Base-by-base conservation (phyloP, 2,113 vertebrate species). In the Nycticorax nycticorax region DNA sequence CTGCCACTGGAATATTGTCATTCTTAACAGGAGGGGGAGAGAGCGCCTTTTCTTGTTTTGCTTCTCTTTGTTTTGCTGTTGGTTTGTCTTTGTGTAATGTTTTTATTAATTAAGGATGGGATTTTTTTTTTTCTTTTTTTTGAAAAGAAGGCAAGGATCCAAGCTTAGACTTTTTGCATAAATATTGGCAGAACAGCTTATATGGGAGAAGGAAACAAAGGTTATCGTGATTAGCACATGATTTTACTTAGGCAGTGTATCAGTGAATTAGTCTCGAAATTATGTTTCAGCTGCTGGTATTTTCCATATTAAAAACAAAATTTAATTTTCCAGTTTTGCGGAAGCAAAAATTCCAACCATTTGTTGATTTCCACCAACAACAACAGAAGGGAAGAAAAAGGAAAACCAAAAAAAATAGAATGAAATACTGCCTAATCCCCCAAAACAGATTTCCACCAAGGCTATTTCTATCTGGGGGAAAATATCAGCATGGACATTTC, bases 271-370 rank as follows among this genome's bases (percentile, higher is more conserved):
- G 73, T 45, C 73, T 81, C 14, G 1, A 91, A 92, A 94, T 94
- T 43, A 45, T 0, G 0, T 73, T 91, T 95, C 93, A 85, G 79
- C 64, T 91, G 72, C 69, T 68, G 68, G 83, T 75, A 57, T 75
- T 94, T 94, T 90, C 57, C 77, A 32, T 89, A 86, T 91, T 95
- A 81, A 82, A 96, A 94, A 82, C 67, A 18, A 91, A 87, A 89
- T 92, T 52, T 39, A 85, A 91, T 92, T 96, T 93, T 87, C 94
- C 80, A 82, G 48, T 89, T 97, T 89, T 93, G 80, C 53, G 92
- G 91, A 67, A 88, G 57, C 20, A 92, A 84, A 91, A 92, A 91
- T 91, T 94, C 92, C 82, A 94, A 37, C 17, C 27, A 37, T 71
- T 92, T 87, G 56, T 75, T 89, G 75, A 41, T 92, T 94, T 74